Base-by-base conservation (phyloP, 2,113 vertebrate genomes). In the Macquaria australasica region DNA sequence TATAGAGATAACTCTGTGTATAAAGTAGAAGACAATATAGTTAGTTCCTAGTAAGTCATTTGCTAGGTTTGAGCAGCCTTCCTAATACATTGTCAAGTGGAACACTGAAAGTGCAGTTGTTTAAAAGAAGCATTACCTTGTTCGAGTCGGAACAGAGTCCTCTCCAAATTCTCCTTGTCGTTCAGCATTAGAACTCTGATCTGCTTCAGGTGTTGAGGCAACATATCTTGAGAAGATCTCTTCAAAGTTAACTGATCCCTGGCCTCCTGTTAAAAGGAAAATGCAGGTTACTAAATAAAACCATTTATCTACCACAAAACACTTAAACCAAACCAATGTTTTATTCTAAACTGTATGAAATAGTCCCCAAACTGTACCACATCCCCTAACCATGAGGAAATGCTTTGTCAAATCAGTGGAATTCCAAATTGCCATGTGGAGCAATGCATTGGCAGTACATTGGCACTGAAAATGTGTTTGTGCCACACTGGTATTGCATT, bases 131-230 rank as follows among this genome's bases (percentile, higher is more conserved):
- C 16, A 1, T 81, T 87, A 93, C 94, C 94, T 92, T 95, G 93
- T 69, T 95, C 92, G 1, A 95, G 93, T 39, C 94, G 87, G 90
- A 94, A 94, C 77, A 94, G 80, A 10, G 87, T 91, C 71, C 87
- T 90, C 60, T 94, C 86, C 3, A 93, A 59, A 34, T 88, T 88
- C 51, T 94, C 91, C 51, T 91, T 89, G 39, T 91, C 85, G 34
- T 94, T 91, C 6, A 95, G 85, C 88, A 94, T 87, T 0, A 93
- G 91, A 60, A 94, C 92, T 89, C 93, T 8, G 68, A 94, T 93
- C 81, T 95, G 94, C 85, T 93, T 95, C 85, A 94, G 73, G 82
- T 95, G 92, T 64, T 94, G 91, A 25, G 93, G 91, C 76, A 93
- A 86, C 93, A 95, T 34, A 34, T 95, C 4, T 69, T 88, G 31